Evolutionary conservation across 2,113 vertebrate species (phyloP).

Genomic region (Psephotus haematonotus): DNA sequence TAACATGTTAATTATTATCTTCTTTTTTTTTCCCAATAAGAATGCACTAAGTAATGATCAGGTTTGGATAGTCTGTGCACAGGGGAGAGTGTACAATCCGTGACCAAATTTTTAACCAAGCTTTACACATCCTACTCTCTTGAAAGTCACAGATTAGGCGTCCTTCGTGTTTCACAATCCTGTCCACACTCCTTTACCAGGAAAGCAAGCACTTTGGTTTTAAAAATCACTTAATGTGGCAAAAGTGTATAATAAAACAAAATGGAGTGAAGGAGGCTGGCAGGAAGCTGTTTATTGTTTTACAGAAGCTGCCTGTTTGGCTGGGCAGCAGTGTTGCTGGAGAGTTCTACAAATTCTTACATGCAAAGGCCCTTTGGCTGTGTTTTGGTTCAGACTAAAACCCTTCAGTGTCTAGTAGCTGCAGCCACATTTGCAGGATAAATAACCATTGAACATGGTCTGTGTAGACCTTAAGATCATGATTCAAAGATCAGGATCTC

Average conservation of each 20-base stretch:
- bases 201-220: constrained; percentile 46
- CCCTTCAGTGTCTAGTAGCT: background rate
- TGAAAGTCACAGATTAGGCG: background rate
- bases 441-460: background rate
- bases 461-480: background rate
- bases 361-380: constrained; percentile 8
- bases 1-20: background rate
- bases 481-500: background rate
- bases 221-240: constrained; percentile 55
- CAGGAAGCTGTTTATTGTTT: constrained; percentile 55
- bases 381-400: background rate
- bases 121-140: background rate
- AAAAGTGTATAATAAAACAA: constrained; percentile 40
- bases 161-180: background rate
- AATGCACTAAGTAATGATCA: background rate
- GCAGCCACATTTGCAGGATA: background rate
- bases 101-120: background rate
- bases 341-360: constrained; percentile 26
- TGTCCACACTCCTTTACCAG: constrained; percentile 34
- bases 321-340: constrained; percentile 29
- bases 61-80: background rate
- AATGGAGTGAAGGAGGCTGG: constrained; percentile 27
- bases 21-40: background rate
- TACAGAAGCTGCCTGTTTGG: constrained; percentile 63
- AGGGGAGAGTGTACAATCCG: background rate